Percentiles rank a stretch among this genome's conserved stretches.
These are phyloP conservation scores for Phalacrocorax aristotelis DNA, from an alignment of 2,113 vertebrate genomes.

Conservation along the genomic window DNA sequence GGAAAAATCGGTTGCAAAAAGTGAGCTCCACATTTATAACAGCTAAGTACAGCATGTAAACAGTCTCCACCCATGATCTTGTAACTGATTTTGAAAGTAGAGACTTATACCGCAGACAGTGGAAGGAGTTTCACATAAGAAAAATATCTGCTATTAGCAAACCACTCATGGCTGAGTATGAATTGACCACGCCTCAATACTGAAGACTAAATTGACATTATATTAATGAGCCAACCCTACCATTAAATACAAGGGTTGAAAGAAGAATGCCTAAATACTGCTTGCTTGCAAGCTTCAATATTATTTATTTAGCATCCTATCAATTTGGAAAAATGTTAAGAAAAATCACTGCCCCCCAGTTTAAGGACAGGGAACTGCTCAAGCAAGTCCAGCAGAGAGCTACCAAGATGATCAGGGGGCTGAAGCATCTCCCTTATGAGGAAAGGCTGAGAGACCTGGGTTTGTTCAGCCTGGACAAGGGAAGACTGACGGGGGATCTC, in stretches of 20 bases:
- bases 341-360: background rate
- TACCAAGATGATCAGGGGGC: no score
- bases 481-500: no score
- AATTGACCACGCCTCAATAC: background rate
- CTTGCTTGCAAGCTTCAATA: background rate
- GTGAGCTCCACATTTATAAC: background rate
- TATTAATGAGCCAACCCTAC: background rate
- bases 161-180: background rate
- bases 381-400: no score
- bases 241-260: background rate
- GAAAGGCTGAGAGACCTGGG: no score
- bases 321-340: background rate
- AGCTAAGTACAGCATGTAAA: background rate
- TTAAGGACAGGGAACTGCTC: no score
- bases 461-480: no score
- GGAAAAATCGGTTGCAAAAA: background rate
- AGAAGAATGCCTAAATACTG: background rate
- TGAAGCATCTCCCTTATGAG: no score
- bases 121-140: background rate
- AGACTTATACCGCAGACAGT: background rate
- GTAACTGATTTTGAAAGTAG: background rate
- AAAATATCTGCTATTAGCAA: background rate
- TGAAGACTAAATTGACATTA: background rate
- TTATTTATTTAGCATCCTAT: background rate
- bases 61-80: background rate